Base-by-base conservation (phyloP, 2,797 vertebrate genomes). In the Alexandromys oeconomus region DNA sequence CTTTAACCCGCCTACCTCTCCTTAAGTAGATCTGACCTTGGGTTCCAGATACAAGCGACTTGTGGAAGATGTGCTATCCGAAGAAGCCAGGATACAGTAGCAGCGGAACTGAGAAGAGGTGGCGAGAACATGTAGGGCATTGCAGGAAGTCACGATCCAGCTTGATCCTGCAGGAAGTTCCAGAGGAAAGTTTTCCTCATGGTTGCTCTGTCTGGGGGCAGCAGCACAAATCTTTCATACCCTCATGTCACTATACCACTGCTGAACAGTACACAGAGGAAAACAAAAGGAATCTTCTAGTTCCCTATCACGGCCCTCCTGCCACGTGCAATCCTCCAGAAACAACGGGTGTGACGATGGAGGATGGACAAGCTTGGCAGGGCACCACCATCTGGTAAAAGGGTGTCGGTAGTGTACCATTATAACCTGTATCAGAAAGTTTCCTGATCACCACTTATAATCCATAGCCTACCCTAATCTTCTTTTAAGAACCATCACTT, bases 361-460 rank as follows among this genome's bases (percentile, higher is more conserved):
- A 76, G 2, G 31, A 10, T 78, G 19, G 23, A 31, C 27, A 87
- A 90, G 40, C 40, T 34, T 31, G 43, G 14, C 9, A 79, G 57
- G 27, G 12, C 0, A 57, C n/a, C 8, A 12, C 0, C 34, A 77
- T 80, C 71, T 69, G 5, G 19, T 76, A 34, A 67, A 87, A 93
- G 23, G 6, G 6, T 61, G 87, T 88, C 76, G 3, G 19, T 12
- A 23, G 23, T 54, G 21, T 46, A 9, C 78, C 65, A 57, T 21
- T 93, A 67, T 78, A 48, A 85, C 31, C 59, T 67, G 37, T 46
- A 89, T 76, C 82, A 95, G 54, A 92, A 93, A 91, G 43, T 46
- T 40, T 9, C 73, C 15, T 91, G 81, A 48, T 78, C 54, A 74
- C 46, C 8, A 40, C 17, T 46, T 71, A 40, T 65, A 76, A 65